Conservation (phyloP, 2,888 invertebrate genomes). For the Agonum fuliginosum region DNA sequence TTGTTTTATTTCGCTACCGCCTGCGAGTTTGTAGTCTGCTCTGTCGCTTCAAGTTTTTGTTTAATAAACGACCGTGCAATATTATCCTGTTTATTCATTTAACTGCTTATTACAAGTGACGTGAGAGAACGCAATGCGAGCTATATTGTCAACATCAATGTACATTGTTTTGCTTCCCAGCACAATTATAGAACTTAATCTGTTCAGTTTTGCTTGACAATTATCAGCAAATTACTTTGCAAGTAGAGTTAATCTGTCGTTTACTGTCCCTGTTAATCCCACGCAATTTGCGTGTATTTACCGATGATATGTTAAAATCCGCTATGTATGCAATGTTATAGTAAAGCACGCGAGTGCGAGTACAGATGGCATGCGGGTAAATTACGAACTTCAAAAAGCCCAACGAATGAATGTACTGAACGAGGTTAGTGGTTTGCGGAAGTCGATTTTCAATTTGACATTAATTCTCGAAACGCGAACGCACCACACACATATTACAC, state of each 20-base stretch:
- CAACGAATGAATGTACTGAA: slow-evolving; percentile 47
- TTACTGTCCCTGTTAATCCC: slow-evolving; percentile 18
- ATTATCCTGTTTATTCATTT: slow-evolving; percentile 20
- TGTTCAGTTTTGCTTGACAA: slow-evolving; percentile 43
- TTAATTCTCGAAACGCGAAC: slow-evolving; percentile 18
- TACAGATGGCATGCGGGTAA: slow-evolving; percentile 58
- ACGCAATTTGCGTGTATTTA: slow-evolving; percentile 39
- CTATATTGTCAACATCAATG: slow-evolving; percentile 27
- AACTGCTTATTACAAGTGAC: slow-evolving; percentile 21
- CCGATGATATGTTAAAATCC: slow-evolving; percentile 1
- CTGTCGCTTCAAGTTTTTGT: slow-evolving; percentile 28
- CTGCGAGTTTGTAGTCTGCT: neutral
- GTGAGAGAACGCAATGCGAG: slow-evolving; percentile 20
- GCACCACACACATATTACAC: slow-evolving; percentile 29
- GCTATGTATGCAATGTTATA: slow-evolving; percentile 25
- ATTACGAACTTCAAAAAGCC: slow-evolving; percentile 55
- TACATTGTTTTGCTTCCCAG: slow-evolving; percentile 37
- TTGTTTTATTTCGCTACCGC: slow-evolving; percentile 27
- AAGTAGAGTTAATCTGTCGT: slow-evolving; percentile 22
- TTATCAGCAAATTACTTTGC: slow-evolving; percentile 43
- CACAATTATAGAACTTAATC: slow-evolving; percentile 38
- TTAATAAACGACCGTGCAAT: slow-evolving; percentile 37
- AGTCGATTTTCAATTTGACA: slow-evolving; percentile 51
- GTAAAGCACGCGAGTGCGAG: slow-evolving; percentile 44
- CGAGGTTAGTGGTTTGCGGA: slow-evolving; percentile 53